phyloP scores from a whole-genome alignment of 2,797 vertebrate species.

The Cichlasoma orientale region DNA sequence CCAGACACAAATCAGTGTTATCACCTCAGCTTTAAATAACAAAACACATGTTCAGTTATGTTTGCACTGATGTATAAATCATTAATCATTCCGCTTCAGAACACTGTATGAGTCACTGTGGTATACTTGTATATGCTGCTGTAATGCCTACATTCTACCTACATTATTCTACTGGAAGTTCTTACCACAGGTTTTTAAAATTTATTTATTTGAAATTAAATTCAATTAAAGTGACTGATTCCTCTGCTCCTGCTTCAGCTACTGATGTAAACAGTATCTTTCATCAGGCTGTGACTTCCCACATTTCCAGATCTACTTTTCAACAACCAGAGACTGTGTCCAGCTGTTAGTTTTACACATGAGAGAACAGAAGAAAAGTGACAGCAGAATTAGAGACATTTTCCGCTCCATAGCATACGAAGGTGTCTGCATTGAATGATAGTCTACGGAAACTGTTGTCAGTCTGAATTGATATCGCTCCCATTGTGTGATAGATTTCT shows the following conservation, averaged over 20 bases:
- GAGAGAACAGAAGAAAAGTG: conserved; percentile 35
- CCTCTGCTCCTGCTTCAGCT: background rate
- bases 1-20: background rate
- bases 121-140: background rate
- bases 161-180: background rate
- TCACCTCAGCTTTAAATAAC: background rate
- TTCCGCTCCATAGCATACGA: conserved; percentile 21
- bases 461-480: conserved; percentile 14
- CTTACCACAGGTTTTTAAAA: background rate
- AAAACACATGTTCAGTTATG: conserved; percentile 8
- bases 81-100: background rate
- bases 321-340: conserved; percentile 15
- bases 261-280: background rate
- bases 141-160: background rate
- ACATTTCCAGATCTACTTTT: background rate
- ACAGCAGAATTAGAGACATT: conserved; percentile 17
- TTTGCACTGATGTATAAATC: background rate
- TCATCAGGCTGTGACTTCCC: background rate
- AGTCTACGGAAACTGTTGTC: conserved; percentile 36
- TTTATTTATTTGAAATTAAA: background rate
- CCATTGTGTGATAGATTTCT: conserved; percentile 7
- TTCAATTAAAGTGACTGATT: background rate
- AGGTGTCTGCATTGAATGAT: conserved; percentile 30
- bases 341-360: conserved; percentile 40
- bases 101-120: background rate